These are phyloP conservation scores for Luidia sarsii DNA, from an alignment of 53 echinoderm and acorn worm species.

Conservation along the genomic window DNA sequence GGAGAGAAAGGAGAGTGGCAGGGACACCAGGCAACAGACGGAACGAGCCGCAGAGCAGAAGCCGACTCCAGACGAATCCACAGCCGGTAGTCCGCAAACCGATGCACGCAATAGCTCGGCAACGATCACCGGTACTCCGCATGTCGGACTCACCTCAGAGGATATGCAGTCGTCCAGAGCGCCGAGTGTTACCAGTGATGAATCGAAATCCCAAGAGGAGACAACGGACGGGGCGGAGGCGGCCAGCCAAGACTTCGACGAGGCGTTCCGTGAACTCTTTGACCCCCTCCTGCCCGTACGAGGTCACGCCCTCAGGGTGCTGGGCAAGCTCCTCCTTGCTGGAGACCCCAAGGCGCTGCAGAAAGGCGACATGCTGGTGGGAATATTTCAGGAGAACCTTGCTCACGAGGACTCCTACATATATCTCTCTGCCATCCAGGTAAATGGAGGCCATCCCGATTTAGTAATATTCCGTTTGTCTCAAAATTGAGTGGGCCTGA, in stretches of 20 bases:
- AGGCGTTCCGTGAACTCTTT: slow-evolving; percentile 81
- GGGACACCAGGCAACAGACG: background rate
- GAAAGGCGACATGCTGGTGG: slow-evolving; percentile 68
- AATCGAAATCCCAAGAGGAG: no score
- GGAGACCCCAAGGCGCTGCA: slow-evolving; percentile 73
- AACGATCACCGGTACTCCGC: background rate
- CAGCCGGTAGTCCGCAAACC: no score
- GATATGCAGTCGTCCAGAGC: background rate
- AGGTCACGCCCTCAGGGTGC: slow-evolving; percentile 82
- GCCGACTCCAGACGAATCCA: no score
- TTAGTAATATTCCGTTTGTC: no score
- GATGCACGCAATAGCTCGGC: background rate
- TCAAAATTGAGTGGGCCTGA: no score
- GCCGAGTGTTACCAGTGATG: background rate
- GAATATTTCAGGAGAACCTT: slow-evolving; percentile 81
- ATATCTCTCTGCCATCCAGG: slow-evolving; percentile 86
- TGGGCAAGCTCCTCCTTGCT: slow-evolving; percentile 68
- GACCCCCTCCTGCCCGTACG: slow-evolving; percentile 86
- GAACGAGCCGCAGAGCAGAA: no score
- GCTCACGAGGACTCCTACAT: slow-evolving; percentile 90
- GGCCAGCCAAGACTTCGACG: slow-evolving; percentile 70
- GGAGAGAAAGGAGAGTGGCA: background rate
- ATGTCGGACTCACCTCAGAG: background rate
- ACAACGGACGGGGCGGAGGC: background rate
- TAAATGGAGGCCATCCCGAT: background rate